Conservation (phyloP, 2,888 invertebrate genomes). For the Teinopalpus imperialis region DNA sequence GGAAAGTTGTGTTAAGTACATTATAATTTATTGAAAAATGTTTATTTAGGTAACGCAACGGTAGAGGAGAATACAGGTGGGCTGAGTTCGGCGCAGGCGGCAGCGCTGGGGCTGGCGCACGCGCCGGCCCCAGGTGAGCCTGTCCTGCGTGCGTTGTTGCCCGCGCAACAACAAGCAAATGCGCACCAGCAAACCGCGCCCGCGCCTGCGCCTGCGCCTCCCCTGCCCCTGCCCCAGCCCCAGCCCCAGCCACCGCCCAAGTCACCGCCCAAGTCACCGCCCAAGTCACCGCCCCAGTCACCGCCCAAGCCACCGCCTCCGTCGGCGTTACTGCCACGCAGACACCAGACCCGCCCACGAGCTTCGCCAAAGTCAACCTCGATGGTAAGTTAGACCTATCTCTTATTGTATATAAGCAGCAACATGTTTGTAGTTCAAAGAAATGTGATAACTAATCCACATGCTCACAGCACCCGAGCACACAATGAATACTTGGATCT, state of each 20-base stretch:
- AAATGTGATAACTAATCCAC: no score
- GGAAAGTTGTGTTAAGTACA: no score
- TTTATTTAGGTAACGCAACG: conserved; percentile 24
- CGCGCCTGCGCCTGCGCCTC: conserved; percentile 41
- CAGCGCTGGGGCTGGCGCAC: conserved; percentile 66
- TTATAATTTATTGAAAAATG: no score
- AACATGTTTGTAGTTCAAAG: no score
- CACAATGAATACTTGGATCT: no score
- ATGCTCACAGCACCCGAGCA: no score
- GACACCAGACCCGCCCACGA: conserved; percentile 43
- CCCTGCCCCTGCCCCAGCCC: conserved; percentile 53
- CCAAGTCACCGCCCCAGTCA: conserved; percentile 30
- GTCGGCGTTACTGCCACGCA: conserved; percentile 29
- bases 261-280: conserved; percentile 37
- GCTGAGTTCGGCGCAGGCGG: conserved; percentile 68
- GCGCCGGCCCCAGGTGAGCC: conserved; percentile 60
- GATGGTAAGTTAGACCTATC: conserved; percentile 65
- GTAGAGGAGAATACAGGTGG: conserved; percentile 41
- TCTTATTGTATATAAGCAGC: no score
- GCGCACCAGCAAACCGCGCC: conserved; percentile 58
- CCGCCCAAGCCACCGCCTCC: conserved; percentile 29
- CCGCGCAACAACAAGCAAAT: conserved; percentile 43
- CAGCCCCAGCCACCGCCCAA: conserved; percentile 34
- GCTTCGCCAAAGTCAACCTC: conserved; percentile 63
- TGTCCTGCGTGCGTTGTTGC: conserved; percentile 52